Percentiles rank a stretch among this genome's conserved stretches.
Evolutionary conservation across 2,888 invertebrate genomes (phyloP).

Genomic region (Nysson spinosus): DNA sequence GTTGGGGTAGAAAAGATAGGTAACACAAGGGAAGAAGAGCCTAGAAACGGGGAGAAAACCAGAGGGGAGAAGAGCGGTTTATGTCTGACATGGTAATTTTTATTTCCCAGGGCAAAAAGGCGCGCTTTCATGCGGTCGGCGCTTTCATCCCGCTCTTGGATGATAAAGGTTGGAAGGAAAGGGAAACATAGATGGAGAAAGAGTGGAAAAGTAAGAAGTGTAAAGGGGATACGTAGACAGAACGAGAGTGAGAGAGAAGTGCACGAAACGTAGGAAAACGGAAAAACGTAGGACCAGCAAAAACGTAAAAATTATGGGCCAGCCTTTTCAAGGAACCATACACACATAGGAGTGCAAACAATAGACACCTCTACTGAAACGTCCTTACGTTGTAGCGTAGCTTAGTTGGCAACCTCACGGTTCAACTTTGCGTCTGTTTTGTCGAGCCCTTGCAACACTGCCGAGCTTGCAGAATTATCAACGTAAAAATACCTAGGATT

Average conservation of each 20-base stretch:
- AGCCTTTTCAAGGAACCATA: constrained; percentile 56
- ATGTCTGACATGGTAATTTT: constrained; percentile 66
- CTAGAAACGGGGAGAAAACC: constrained; percentile 5
- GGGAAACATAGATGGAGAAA: constrained; percentile 20
- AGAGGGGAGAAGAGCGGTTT: constrained; percentile 47
- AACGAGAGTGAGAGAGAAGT: background rate
- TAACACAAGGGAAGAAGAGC: background rate
- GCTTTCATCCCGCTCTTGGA: constrained; percentile 61
- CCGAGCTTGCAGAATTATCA: constrained; percentile 33
- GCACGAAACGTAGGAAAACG: constrained; percentile 19
- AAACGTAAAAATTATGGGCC: constrained; percentile 62
- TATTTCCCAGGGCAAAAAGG: constrained; percentile 64
- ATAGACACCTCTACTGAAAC: constrained; percentile 32
- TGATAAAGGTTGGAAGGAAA: constrained; percentile 56
- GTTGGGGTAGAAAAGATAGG: background rate
- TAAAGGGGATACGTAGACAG: background rate
- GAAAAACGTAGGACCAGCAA: constrained; percentile 25
- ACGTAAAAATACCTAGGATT: constrained; percentile 35
- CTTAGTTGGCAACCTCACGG: constrained; percentile 18
- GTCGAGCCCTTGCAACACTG: constrained; percentile 21
- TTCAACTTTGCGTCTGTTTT: constrained; percentile 40
- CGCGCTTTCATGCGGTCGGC: constrained; percentile 62
- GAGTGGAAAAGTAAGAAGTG: background rate
- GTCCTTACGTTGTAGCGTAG: constrained; percentile 47
- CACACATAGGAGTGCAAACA: constrained; percentile 57